A percentile compares a stretch with the other conserved stretches of the same genome.
These are phyloP conservation scores for Beris chalybata DNA, from an alignment of 2,888 invertebrate species.

Conservation along the genomic window DNA sequence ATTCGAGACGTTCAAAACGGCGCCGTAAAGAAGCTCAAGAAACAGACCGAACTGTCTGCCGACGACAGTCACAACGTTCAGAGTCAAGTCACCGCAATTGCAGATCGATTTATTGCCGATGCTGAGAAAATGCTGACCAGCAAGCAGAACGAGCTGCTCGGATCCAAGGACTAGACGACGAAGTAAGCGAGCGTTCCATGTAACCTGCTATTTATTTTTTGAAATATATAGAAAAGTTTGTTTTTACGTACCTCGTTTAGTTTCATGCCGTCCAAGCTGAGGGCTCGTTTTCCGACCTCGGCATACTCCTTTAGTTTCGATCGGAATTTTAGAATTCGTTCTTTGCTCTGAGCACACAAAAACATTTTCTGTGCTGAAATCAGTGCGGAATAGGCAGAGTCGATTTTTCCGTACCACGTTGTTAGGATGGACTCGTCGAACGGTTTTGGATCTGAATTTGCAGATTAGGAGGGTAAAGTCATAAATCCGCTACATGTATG, in stretches of 20 bases:
- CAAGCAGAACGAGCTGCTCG: conserved; percentile 78
- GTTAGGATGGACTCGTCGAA: conserved; percentile 48
- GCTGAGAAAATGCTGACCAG: conserved; percentile 66
- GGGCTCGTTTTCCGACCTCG: conserved; percentile 46
- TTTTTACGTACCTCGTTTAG: conserved; percentile 45
- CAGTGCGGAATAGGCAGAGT: conserved; percentile 47
- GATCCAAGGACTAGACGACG: conserved; percentile 48
- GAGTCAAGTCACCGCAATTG: conserved; percentile 70
- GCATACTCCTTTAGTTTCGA: conserved; percentile 48
- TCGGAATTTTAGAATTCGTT: conserved; percentile 48
- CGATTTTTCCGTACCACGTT: conserved; percentile 51
- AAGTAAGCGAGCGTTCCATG: background rate
- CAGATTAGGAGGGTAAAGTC: background rate
- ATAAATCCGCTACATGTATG: conserved; percentile 23
- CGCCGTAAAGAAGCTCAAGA: conserved; percentile 70
- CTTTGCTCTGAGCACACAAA: conserved; percentile 49
- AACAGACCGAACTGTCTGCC: conserved; percentile 68
- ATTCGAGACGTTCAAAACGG: conserved; percentile 77
- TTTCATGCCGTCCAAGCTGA: conserved; percentile 43
- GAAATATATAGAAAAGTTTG: background rate
- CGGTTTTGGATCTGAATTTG: background rate
- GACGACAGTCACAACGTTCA: conserved; percentile 70
- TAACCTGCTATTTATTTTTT: background rate
- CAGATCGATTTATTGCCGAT: conserved; percentile 67
- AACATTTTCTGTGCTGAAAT: conserved; percentile 49